Percentiles rank a stretch among this genome's conserved stretches.
Evolutionary conservation across 1,140 invertebrate species (phyloP).

Genomic region (Formica exsecta): DNA sequence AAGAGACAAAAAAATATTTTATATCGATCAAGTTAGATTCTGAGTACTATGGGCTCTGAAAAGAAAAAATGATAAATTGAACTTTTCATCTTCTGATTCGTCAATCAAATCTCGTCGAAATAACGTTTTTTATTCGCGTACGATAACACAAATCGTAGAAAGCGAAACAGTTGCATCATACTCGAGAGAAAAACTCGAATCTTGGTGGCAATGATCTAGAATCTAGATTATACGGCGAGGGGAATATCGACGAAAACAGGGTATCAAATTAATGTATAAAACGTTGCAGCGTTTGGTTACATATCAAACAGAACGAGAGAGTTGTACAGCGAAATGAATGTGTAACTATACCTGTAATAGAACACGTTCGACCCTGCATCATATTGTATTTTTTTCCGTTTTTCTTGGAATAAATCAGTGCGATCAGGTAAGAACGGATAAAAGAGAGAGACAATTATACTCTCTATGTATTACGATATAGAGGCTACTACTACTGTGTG

Average conservation of each 20-base stretch:
- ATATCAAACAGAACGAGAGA: slow-evolving; percentile 15
- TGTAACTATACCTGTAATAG: slow-evolving; percentile 15
- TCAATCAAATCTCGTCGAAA: background rate
- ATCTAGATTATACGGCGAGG: background rate
- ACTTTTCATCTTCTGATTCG: background rate
- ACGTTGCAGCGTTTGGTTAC: slow-evolving; percentile 45
- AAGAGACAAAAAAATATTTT: background rate
- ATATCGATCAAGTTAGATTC: background rate
- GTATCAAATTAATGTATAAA: background rate
- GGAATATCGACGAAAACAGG: background rate
- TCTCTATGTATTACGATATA: slow-evolving; percentile 47
- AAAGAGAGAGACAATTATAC: slow-evolving; percentile 49
- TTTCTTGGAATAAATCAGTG: slow-evolving; percentile 69
- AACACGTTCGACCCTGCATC: slow-evolving; percentile 31
- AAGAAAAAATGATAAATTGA: background rate
- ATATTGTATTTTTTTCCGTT: background rate
- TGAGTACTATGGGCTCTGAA: background rate
- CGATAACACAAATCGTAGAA: slow-evolving; percentile 27
- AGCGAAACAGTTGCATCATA: slow-evolving; percentile 40
- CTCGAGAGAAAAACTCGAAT: slow-evolving; percentile 21
- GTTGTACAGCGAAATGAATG: slow-evolving; percentile 3
- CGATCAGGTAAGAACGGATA: slow-evolving; percentile 53
- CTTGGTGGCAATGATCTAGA: slow-evolving; percentile 14
- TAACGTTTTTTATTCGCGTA: background rate
- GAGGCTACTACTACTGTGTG: slow-evolving; percentile 54